These are phyloP conservation scores for Corapipo altera DNA, from an alignment of 2,113 vertebrate species.

Conservation along the genomic window DNA sequence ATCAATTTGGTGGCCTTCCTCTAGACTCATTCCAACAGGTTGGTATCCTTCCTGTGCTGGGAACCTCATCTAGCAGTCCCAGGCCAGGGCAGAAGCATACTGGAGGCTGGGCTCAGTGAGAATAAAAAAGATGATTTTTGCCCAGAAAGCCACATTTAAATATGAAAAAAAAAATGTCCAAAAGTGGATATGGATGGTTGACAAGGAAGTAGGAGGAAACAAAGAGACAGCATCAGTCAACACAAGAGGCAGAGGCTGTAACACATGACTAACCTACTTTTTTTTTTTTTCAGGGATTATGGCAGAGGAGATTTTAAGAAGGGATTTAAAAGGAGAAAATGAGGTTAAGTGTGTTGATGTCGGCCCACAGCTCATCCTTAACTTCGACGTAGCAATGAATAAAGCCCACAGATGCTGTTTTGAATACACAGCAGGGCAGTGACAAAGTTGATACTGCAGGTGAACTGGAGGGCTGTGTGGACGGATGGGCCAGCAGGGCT, in stretches of 20 bases:
- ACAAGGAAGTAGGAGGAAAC: background rate
- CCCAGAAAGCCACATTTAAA: background rate
- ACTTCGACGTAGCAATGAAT: background rate
- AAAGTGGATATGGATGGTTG: background rate
- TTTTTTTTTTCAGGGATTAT: background rate
- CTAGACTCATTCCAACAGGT: background rate
- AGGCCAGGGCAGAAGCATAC: background rate
- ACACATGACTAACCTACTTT: background rate
- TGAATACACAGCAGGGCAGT: background rate
- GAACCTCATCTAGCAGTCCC: background rate
- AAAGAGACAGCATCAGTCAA: background rate
- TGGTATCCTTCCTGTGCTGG: background rate
- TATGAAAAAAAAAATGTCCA: background rate
- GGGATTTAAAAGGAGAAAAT: slow-evolving; percentile 41
- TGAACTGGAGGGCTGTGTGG: background rate
- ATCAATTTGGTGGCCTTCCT: background rate
- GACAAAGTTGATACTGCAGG: background rate
- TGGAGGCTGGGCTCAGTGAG: background rate
- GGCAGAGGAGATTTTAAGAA: background rate
- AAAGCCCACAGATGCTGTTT: background rate
- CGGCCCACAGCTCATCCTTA: background rate
- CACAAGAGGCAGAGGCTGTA: background rate
- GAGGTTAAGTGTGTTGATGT: slow-evolving; percentile 35
- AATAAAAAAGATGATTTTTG: background rate
- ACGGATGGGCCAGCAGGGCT: background rate